Percentiles rank a stretch among this genome's conserved stretches.
Evolutionary conservation across 35 echinoderm and acorn worm species (phyloP).

Genomic region (Apostichopus parvimensis): DNA sequence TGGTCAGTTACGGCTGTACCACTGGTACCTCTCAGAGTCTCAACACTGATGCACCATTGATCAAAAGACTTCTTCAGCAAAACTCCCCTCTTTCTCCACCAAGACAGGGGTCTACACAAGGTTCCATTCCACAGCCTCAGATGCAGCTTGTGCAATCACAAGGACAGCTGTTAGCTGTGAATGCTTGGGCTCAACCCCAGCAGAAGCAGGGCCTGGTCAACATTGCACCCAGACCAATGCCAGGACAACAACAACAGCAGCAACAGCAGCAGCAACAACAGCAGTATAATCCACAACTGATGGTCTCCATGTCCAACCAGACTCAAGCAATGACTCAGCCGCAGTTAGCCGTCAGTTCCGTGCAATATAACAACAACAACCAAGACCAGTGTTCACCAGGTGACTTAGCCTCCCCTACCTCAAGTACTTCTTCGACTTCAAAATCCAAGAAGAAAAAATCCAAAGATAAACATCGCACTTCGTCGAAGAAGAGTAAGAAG

Average conservation of each 20-base stretch:
- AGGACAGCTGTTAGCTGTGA: conserved; percentile 50
- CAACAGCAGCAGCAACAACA: background rate
- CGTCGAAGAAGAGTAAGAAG: conserved; percentile 36
- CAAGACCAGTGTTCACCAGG: background rate
- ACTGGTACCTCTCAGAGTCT: conserved; percentile 30
- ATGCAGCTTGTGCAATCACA: conserved; percentile 69
- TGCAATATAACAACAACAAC: conserved; percentile 37
- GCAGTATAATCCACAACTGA: conserved; percentile 37
- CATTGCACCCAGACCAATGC: conserved; percentile 34
- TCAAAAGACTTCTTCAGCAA: conserved; percentile 85
- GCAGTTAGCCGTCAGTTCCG: background rate
- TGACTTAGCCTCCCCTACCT: conserved; percentile 47
- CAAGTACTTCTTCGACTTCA: conserved; percentile 47
- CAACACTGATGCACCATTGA: conserved; percentile 80
- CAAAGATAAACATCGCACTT: conserved; percentile 54
- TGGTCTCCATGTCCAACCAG: conserved; percentile 30
- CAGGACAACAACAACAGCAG: conserved; percentile 21
- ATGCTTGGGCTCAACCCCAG: background rate
- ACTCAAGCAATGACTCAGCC: background rate
- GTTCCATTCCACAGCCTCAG: conserved; percentile 31
- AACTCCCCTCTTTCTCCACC: conserved; percentile 61
- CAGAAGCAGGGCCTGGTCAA: conserved; percentile 50
- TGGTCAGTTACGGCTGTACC: conserved; percentile 24
- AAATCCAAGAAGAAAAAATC: conserved; percentile 77
- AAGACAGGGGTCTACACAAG: conserved; percentile 7